Conservation (phyloP, 2,888 invertebrate species). For the Petrolisthes manimaculis region DNA sequence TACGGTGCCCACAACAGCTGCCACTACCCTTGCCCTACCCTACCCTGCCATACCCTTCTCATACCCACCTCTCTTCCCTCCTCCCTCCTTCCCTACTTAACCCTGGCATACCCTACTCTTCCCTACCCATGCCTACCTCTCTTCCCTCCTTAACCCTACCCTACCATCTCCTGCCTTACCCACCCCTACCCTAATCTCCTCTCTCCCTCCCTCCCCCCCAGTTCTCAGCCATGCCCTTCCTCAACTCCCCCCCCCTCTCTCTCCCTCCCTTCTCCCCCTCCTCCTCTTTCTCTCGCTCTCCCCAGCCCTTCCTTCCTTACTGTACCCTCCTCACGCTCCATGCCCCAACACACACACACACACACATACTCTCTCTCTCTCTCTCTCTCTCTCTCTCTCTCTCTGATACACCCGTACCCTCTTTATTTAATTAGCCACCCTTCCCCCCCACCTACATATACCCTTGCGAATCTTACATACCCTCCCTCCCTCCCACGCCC, state of each 20-base stretch:
- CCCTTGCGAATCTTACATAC: not conserved
- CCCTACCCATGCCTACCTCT: too few species aligned
- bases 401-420: not conserved
- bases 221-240: not conserved
- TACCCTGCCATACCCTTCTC: not conserved
- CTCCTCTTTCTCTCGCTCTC: not conserved
- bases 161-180: not conserved
- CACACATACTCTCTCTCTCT: not conserved
- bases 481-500: not conserved
- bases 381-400: not conserved
- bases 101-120: not conserved
- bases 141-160: not conserved
- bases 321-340: not conserved
- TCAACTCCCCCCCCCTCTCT: not conserved
- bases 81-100: not conserved
- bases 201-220: not conserved
- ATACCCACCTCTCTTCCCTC: too few species aligned
- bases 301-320: not conserved
- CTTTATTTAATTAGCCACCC: too few species aligned
- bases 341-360: not conserved
- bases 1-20: not conserved
- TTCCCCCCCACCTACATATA: not conserved
- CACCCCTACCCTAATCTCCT: not conserved
- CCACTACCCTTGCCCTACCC: conserved; percentile 3
- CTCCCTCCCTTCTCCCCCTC: not conserved